Evolutionary conservation across 2,113 vertebrate species (phyloP), one percentile per base, ranked within the genome.

Genomic region (Pungitius pungitius): DNA sequence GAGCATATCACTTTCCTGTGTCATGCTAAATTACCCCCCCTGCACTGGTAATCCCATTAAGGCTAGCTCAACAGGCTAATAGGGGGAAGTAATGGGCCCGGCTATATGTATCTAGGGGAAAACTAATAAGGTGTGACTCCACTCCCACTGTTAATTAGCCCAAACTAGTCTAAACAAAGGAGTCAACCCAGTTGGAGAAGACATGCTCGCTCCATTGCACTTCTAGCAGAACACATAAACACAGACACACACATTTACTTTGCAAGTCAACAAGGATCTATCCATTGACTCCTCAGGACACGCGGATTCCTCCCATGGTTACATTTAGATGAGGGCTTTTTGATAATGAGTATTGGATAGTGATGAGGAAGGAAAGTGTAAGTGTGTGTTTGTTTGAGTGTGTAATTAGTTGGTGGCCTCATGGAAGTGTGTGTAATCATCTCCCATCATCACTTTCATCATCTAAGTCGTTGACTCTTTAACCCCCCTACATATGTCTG

Each of bases 111-210:
- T 90, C 84, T 95, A 94, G 94, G 95, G 95, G 96, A 88, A 96
- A 95, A 95, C 95, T 99, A 99, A 99, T 99, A 98, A 97, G 96
- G 95, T 95, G 93, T 98, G 96, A 98, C 96, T 97, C 96, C 95
- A 95, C 95, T 97, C 96, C 96, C 96, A 95, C 95, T 96, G 96
- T 97, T 97, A 98, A 99, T 99, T 97, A 97, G 96, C 95, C 68
- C 78, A 96, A 97, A 96, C 94, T 94, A 95, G 67, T 88, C 93
- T 95, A 97, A 97, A 96, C 96, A 96, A 99, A 96, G 82, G 77
- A 90, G 86, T 87, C 80, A 80, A 82, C 83, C 58, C 80, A 75
- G 80, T 81, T 78, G 74, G 78, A 78, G 59, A 87, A 88, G 68
- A 79, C 75, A 86, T 78, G 83, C n/a, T 70, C n/a, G 54, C 71